Percentiles rank a stretch among this genome's conserved stretches.
These are phyloP conservation scores for Etheostoma spectabile DNA, from an alignment of 2,113 vertebrate genomes.

Conservation along the genomic window DNA sequence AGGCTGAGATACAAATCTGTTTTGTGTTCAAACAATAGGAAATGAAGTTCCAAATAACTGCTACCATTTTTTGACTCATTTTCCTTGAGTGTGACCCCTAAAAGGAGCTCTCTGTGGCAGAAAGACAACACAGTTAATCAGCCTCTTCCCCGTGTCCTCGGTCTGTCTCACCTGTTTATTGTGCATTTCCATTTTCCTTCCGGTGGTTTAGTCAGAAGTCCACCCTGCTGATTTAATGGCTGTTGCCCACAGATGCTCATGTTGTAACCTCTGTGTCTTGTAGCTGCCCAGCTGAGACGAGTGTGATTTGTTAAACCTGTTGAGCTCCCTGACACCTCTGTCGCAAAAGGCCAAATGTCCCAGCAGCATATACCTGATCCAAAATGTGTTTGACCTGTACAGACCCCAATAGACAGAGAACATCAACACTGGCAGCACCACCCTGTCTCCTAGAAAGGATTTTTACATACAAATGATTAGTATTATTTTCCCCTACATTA, in stretches of 20 bases:
- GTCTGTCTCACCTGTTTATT: neutral
- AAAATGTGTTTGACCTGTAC: neutral
- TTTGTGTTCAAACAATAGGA: conserved; percentile 4
- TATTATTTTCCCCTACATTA: no score
- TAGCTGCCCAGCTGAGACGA: neutral
- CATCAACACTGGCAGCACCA: neutral
- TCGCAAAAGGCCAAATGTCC: neutral
- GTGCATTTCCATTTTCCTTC: neutral
- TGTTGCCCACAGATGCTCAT: neutral
- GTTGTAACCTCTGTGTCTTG: neutral
- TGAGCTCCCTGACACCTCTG: neutral
- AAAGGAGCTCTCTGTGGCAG: conserved; percentile 14
- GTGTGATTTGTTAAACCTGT: neutral
- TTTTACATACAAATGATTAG: neutral
- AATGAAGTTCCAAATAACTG: neutral
- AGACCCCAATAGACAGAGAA: neutral
- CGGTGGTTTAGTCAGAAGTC: neutral
- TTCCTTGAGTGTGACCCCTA: neutral
- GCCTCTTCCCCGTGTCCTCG: neutral
- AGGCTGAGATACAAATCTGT: conserved; percentile 14
- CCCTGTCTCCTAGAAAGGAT: neutral
- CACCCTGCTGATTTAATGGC: neutral
- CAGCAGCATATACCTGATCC: neutral
- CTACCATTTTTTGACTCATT: neutral
- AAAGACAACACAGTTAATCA: conserved; percentile 5